Evolutionary conservation across 2,797 vertebrate species (phyloP), one percentile per base, ranked within the genome.

Genomic region (Cygnus olor): DNA sequence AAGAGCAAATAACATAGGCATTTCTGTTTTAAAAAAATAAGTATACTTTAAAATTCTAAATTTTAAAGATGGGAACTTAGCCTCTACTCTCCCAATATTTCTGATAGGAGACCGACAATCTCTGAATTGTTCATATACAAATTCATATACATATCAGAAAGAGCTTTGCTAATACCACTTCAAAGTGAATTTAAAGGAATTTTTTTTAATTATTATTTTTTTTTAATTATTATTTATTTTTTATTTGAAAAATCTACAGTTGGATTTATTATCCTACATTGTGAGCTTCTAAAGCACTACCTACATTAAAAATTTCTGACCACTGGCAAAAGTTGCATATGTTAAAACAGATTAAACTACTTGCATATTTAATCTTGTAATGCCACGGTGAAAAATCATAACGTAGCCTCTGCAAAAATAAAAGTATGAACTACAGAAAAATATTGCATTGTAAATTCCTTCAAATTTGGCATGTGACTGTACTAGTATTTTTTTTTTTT

Each of bases 81-180:
- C 4, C 0, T 56, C 21, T 18, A 47, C 2, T 3, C 7, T 5
- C 8, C 17, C 12, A 51, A 0, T n/a, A 82, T 40, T 83, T 81
- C 51, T 72, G 9, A 19, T 11, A 51, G n/a, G 21, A 91, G 60
- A 80, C 17, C 9, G 84, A 72, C 5, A 79, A 17, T 6, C 10
- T 68, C 45, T 20, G 19, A 82, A 85, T 27, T 10, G 24, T 71
- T 51, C n/a, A n/a, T n/a, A n/a, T n/a, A n/a, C 47, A 66, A 85
- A 82, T 40, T 44, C 34, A 53, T 17, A 85, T 4, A 6, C 17
- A 13, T 7, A 38, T 24, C 10, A 85, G 32, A 91, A 90, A 72
- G 38, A 0, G 83, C 19, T 49, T 20, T 54, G 16, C 16, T 86
- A 47, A 56, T n/a, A 71, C 7, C 34, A 88, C 24, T 34, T 51